Evolutionary conservation across 1,140 invertebrate genomes (phyloP).

Genomic region (Conopomorpha cramerella): DNA sequence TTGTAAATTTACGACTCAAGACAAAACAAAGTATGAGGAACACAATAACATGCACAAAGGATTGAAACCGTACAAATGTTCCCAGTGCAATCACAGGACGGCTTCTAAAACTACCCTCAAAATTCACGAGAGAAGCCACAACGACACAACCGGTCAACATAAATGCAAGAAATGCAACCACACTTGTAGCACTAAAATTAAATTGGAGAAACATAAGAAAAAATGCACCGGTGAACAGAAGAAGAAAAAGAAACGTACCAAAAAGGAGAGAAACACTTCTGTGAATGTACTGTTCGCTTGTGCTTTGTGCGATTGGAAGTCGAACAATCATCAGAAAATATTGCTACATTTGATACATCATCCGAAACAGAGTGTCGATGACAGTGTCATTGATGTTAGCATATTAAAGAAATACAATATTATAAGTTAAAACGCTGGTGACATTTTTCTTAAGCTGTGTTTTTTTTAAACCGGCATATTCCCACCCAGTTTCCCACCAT

Average conservation of each 20-base stretch:
- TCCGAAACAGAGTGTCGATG: slow-evolving; percentile 24
- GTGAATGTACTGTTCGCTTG: slow-evolving; percentile 14
- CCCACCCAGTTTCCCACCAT: too few species aligned
- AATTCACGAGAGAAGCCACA: slow-evolving; percentile 38
- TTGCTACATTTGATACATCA: slow-evolving; percentile 38
- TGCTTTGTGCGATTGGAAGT: slow-evolving; percentile 19
- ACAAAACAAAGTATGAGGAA: slow-evolving; percentile 30
- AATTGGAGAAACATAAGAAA: slow-evolving; percentile 5
- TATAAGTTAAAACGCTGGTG: slow-evolving; percentile 9
- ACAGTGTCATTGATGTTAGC: slow-evolving; percentile 20
- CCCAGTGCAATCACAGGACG: slow-evolving; percentile 25
- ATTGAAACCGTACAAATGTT: slow-evolving; percentile 38
- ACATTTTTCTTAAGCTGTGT: slow-evolving; percentile 9
- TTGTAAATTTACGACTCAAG: slow-evolving; percentile 41
- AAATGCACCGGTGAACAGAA: slow-evolving; percentile 8
- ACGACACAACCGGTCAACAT: slow-evolving; percentile 20
- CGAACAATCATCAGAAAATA: slow-evolving; percentile 15
- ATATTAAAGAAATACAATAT: slow-evolving; percentile 14
- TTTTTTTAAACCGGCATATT: slow-evolving; percentile 13
- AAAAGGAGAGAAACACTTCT: slow-evolving; percentile 6
- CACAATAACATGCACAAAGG: slow-evolving; percentile 35
- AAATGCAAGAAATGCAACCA: slow-evolving; percentile 5
- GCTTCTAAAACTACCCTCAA: slow-evolving; percentile 40
- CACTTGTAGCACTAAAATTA: slow-evolving; percentile 8
- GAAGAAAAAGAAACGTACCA: slow-evolving; percentile 9